Evolutionary conservation across 35 echinoderm and acorn worm genomes (phyloP), one percentile per base, ranked within the genome.

Genomic region (Acanthaster planci): DNA sequence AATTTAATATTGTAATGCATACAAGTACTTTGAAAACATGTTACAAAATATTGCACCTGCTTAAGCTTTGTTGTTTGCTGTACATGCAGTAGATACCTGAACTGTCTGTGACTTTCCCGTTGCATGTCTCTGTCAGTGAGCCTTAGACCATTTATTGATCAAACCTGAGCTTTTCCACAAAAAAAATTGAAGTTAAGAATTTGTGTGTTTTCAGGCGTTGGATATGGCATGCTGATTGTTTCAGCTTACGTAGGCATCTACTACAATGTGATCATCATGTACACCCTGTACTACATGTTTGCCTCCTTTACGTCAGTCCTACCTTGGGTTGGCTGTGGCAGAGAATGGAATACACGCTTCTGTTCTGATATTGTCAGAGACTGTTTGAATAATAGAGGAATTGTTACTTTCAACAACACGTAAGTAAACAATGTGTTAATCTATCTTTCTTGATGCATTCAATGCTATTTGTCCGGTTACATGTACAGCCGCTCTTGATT

Each of bases 221-320:
- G 94, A 21, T 93, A 93, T 77, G 94, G 90, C 10, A 93, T 93
- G 90, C 37, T 97, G 78, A 36, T 93, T 7, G 90, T 97, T n/a
- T 93, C 94, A 8, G 56, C 83, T 32, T 93, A 90, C 55, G 90
- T 97, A 10, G 90, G 87, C 2, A 93, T 97, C 79, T 97, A 93
- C 81, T 97, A 97, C 87, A 97, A 93, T 52, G 94, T 97, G 5
- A 97, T 97, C 72, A 97, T 97, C 54, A 92, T 84, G 35, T 97
- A 92, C 84, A 83, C 94, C 0, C 80, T 93, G 21, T 93, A 85
- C 84, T 97, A 89, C 80, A 56, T 97, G 30, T 87, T 97, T 67
- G 53, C 88, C 19, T 97, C 94, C 0, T 92, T 97, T 58, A 85
- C 89, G 7, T 76, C 30, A 0, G 50, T 51, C 10, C 80, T 97